These are phyloP conservation scores for Oikopleura albicans DNA, from an alignment of 23 tunicate genomes.

Conservation along the genomic window DNA sequence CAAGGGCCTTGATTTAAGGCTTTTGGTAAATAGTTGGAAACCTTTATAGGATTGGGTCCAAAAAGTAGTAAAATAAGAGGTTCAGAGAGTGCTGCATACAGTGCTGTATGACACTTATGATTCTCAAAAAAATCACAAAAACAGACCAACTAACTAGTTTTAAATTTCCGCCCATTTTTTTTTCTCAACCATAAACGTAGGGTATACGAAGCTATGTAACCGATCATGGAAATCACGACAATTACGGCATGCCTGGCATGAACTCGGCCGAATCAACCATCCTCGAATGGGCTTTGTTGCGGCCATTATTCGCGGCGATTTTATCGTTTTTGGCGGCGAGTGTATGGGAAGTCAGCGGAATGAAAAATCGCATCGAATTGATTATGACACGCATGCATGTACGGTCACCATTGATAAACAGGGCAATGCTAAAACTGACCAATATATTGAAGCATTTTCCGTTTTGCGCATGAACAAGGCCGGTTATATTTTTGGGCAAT, in stretches of 20 bases:
- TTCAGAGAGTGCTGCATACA: too few relatives aligned
- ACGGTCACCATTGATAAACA: background rate
- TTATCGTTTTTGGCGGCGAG: background rate
- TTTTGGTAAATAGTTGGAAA: too few relatives aligned
- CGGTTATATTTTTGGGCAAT: background rate
- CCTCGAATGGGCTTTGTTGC: constrained; percentile 4
- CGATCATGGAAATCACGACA: background rate
- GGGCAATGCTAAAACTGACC: background rate
- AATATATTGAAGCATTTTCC: background rate
- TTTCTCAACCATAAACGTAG: too few relatives aligned
- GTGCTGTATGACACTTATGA: too few relatives aligned
- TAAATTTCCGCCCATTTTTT: too few relatives aligned
- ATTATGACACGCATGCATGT: background rate
- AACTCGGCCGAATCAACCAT: background rate
- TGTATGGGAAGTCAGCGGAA: background rate
- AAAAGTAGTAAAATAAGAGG: too few relatives aligned
- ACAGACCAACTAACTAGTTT: too few relatives aligned
- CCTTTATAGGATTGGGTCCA: too few relatives aligned
- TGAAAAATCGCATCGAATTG: background rate
- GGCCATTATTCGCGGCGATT: background rate
- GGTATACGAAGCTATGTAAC: background rate
- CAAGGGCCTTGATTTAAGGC: too few relatives aligned
- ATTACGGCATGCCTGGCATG: background rate
- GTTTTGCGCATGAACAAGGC: background rate
- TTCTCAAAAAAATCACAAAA: too few relatives aligned